Evolutionary conservation across 2,797 vertebrate genomes (phyloP), one percentile per base, ranked within the genome.

Genomic region (Pangasius larnaudii): DNA sequence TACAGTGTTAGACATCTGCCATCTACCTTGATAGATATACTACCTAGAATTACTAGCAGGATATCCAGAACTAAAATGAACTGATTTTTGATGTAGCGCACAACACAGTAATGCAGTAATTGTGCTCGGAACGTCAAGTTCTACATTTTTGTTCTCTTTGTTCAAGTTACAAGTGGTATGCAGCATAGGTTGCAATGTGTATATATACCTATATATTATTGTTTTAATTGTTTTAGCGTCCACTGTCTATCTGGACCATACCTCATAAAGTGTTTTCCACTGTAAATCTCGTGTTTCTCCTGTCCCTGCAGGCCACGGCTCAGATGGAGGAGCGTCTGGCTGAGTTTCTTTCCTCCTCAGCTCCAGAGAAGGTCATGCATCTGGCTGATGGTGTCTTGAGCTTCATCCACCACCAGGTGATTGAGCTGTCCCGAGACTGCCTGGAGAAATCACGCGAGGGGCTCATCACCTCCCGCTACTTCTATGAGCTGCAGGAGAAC

Each of bases 371-470:
- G 0, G 97, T 97, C 79, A 94, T 97, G 94, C 98, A 97, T 61
- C 94, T 99, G 95, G 98, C 97, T 1, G 98, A 99, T 71, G 98
- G 98, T 74, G 95, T 98, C 89, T 96, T 99, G 87, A 99, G 98
- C 95, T 99, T 99, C 95, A 98, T 99, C 94, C 97, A 98, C 94
- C 98, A 99, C 90, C 98, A 99, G 95, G 97, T 99, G 92, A 97
- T 97, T 46, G 98, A 99, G 92, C 96, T 99, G 96, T 97, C 97
- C 90, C 95, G 98, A 89, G 98, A 99, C 94, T 99, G 98, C 93
- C 96, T 99, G 94, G 96, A 97, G 93, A 99, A 99, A 91, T 99
- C 98, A 92, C 94, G 94, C 9, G 97, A 97, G 92, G 98, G 97
- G 89, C 97, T 99, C 87, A 98, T 99, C 94, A 98, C 98, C 71